Conservation (phyloP, 2,797 vertebrate species). For the Ctenosaura bakeri region DNA sequence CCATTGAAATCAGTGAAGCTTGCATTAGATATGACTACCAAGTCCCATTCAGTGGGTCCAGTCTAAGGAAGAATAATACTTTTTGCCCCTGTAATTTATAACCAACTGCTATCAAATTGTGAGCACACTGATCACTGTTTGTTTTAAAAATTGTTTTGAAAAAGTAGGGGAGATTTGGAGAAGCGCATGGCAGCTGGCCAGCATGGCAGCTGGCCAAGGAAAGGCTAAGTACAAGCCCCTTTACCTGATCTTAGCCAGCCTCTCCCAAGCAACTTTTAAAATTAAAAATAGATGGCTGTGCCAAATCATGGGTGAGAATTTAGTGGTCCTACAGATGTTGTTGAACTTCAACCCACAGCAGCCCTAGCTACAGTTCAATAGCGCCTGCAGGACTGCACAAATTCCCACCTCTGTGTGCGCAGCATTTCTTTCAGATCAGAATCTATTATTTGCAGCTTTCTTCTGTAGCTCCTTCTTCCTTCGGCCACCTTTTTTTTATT, state of each 20-base stretch:
- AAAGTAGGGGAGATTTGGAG: background rate
- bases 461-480: background rate
- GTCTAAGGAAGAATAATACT: too few species aligned
- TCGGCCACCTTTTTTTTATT: background rate
- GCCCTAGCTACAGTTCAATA: too few species aligned
- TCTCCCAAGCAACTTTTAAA: background rate
- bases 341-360: background rate
- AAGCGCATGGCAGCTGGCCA: too few species aligned
- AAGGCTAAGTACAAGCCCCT: background rate
- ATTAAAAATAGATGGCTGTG: too few species aligned
- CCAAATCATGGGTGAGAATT: too few species aligned
- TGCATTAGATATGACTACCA: too few species aligned
- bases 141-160: background rate
- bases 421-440: background rate
- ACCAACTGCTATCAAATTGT: too few species aligned
- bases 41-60: too few species aligned
- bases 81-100: too few species aligned
- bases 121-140: background rate
- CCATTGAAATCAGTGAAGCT: too few species aligned
- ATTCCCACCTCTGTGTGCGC: too few species aligned
- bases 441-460: background rate
- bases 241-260: background rate
- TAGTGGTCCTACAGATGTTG: background rate
- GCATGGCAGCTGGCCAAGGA: background rate
- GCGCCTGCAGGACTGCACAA: too few species aligned